Evolutionary conservation across 1,140 invertebrate genomes (phyloP), one percentile per base, ranked within the genome.

Genomic region (Drosophila nikananu): DNA sequence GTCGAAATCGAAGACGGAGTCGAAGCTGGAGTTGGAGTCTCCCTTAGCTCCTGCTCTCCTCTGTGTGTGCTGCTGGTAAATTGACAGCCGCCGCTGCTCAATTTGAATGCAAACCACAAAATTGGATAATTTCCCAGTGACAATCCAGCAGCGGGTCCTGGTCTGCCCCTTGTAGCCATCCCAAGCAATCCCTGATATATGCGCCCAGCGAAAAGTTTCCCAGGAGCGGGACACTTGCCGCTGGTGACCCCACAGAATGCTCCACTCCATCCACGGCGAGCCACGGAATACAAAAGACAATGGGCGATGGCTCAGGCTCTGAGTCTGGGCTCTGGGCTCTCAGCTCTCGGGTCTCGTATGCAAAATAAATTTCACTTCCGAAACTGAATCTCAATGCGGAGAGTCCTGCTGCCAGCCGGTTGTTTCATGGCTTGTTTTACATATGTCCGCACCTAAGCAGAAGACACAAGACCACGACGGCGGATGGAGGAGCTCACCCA

Each of bases 71-170:
- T 27, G 23, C 25, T 72, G 54, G 83, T 87, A 91, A 91, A 91
- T 91, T 91, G 89, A 91, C 89, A 91, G 81, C 64, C 77, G 82
- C 67, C 63, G 78, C 44, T 71, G 76, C 70, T 83, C 74, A 86
- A 92, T 90, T 92, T 92, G 83, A 92, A 92, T 92, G 91, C 86
- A 83, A 90, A 82, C 76, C 84, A 87, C 86, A 92, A 92, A 92
- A 92, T 92, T 92, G 90, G 91, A 92, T 92, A 92, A 92, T 92
- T 92, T 92, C 91, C 91, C 91, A 90, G 90, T 92, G 91, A 78
- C 89, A 90, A 89, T 89, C 86, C 78, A 72, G 58, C 57, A 62
- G 66, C 32, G 35, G 54, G 37, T 52, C 39, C 60, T 25, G 39
- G 17, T 12, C 32, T 32, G 44, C 61, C 62, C 70, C 68, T 78